Conservation (phyloP, 2,797 vertebrate genomes). For the Urocyon cinereoargenteus region DNA sequence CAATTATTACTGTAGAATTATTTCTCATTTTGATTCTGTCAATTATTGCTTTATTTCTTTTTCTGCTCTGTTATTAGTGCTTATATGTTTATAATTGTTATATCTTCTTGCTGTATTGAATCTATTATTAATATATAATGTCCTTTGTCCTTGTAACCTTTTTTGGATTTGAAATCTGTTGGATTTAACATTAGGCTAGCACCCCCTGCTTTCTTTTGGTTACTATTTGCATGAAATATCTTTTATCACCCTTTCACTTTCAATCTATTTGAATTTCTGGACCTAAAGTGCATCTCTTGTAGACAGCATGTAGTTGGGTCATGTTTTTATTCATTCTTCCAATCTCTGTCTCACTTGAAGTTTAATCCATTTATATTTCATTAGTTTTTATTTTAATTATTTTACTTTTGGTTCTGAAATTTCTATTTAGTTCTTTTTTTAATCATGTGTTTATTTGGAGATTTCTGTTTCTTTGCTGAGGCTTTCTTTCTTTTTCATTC, state of each 20-base stretch:
- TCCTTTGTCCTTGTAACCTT: neutral
- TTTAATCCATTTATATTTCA: constrained; percentile 24
- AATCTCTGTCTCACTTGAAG: neutral
- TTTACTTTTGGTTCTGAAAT: constrained; percentile 10
- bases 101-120: neutral
- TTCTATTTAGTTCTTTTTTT: neutral
- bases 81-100: neutral
- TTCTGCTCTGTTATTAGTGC: neutral
- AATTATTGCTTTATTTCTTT: neutral
- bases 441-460: neutral
- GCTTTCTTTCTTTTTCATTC: neutral
- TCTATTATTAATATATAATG: neutral
- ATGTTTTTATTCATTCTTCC: neutral
- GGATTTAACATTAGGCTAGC: neutral
- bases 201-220: neutral
- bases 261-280: neutral
- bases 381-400: neutral
- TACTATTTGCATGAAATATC: neutral
- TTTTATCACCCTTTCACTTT: neutral
- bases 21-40: neutral
- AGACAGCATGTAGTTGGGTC: neutral
- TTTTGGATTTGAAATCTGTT: neutral
- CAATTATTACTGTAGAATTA: neutral
- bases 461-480: neutral
- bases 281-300: neutral